These are phyloP conservation scores for Heterochromis multidens DNA, from an alignment of 2,113 vertebrate species.

Conservation along the genomic window DNA sequence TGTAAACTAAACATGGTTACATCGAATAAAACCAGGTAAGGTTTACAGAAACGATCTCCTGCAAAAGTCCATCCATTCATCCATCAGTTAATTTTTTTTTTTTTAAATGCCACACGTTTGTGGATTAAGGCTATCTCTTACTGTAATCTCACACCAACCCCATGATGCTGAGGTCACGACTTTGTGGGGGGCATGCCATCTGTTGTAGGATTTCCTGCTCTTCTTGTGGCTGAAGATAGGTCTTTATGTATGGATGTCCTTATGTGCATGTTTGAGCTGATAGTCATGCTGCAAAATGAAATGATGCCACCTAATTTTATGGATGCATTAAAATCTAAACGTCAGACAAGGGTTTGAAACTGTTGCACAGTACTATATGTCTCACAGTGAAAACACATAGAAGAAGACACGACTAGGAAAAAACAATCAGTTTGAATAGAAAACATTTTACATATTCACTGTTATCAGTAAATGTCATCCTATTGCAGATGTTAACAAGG, in stretches of 20 bases:
- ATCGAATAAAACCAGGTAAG: no score
- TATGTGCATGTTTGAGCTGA: background rate
- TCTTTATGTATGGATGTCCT: background rate
- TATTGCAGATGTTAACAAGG: background rate
- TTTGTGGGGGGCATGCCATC: background rate
- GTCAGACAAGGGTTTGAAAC: background rate
- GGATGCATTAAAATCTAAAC: background rate
- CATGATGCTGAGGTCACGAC: background rate
- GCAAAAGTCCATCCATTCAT: no score
- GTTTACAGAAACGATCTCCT: no score
- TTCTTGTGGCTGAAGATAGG: background rate
- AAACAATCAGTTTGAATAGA: background rate
- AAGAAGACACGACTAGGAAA: background rate
- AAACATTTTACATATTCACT: background rate
- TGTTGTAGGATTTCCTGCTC: background rate
- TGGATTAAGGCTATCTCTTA: background rate
- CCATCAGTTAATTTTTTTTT: no score
- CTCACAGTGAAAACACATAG: background rate
- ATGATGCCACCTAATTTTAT: background rate
- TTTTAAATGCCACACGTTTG: background rate
- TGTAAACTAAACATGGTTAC: no score
- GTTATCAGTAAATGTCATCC: background rate
- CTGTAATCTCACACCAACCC: background rate
- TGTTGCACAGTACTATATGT: no score
- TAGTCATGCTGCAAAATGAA: background rate